Evolutionary conservation across 2,888 invertebrate genomes (phyloP).

Genomic region (Slavum lentiscoides): DNA sequence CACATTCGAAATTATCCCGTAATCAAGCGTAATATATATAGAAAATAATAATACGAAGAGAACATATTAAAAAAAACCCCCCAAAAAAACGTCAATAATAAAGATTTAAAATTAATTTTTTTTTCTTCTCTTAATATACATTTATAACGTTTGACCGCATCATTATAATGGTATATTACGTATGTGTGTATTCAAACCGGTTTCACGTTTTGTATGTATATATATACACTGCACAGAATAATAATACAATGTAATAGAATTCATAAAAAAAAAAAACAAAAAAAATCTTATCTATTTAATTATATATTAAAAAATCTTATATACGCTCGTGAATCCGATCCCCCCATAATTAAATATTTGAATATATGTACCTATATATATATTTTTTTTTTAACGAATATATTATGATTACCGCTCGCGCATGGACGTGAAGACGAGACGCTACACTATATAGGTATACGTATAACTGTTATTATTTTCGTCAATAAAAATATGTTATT

Average conservation of each 20-base stretch:
- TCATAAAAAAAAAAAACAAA: not conserved
- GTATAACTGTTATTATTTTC: constrained; percentile 23
- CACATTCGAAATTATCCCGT: constrained; percentile 26
- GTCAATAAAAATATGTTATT: constrained; percentile 23
- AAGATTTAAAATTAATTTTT: constrained; percentile 31
- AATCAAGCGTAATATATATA: constrained; percentile 7
- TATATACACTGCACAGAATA: not conserved
- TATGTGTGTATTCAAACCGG: constrained; percentile 22
- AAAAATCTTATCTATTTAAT: constrained; percentile 43
- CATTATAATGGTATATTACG: too few relatives aligned
- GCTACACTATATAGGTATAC: too few relatives aligned
- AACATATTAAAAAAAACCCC: constrained; percentile 7
- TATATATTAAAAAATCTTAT: constrained; percentile 15
- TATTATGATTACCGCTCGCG: not conserved
- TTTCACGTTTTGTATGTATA: not conserved
- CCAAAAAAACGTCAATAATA: constrained; percentile 17
- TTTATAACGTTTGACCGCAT: not conserved
- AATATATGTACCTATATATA: too few relatives aligned
- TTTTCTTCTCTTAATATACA: not conserved
- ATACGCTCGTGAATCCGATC: constrained; percentile 26
- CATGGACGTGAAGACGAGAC: not conserved
- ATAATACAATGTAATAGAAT: not conserved
- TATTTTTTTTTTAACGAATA: not conserved
- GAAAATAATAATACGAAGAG: not conserved
- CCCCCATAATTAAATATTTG: constrained; percentile 36